phyloP scores from a whole-genome alignment of 2,797 vertebrate species.

The Dromococcyx pavoninus region DNA sequence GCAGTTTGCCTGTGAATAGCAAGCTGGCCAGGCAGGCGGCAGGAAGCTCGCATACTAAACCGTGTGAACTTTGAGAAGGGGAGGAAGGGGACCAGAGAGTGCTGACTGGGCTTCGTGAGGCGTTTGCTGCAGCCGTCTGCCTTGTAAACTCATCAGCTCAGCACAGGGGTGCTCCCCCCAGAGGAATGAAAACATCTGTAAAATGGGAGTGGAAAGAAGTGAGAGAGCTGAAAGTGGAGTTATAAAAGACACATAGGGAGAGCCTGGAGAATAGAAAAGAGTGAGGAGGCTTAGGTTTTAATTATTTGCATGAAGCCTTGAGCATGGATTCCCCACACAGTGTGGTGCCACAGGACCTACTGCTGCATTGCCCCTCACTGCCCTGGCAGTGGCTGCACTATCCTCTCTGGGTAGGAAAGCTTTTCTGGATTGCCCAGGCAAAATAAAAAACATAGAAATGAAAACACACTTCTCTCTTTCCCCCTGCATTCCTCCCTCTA shows the following conservation, averaged over 20 bases:
- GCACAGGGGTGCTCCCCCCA: neutral
- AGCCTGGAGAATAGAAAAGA: neutral
- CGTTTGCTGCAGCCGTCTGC: neutral
- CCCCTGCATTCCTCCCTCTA: no score
- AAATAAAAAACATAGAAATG: neutral
- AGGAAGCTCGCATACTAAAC: conserved; percentile 48
- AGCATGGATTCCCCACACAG: accelerated
- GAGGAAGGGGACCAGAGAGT: neutral
- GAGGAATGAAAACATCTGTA: neutral
- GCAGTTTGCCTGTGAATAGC: conserved; percentile 45
- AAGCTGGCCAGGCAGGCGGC: conserved; percentile 30
- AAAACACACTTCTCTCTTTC: neutral
- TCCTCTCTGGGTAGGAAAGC: neutral
- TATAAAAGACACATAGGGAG: neutral
- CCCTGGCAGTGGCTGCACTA: accelerated
- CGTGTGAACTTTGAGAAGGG: conserved; percentile 8
- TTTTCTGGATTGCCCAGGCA: neutral
- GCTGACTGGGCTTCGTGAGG: neutral
- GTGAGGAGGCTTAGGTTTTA: neutral
- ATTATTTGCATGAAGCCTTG: neutral
- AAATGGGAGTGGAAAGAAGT: neutral
- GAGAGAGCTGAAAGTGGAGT: neutral
- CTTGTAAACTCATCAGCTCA: neutral
- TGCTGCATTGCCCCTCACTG: neutral
- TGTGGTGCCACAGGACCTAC: neutral